These are phyloP conservation scores for Manis pentadactyla DNA, from an alignment of 2,797 vertebrate genomes.

Conservation along the genomic window DNA sequence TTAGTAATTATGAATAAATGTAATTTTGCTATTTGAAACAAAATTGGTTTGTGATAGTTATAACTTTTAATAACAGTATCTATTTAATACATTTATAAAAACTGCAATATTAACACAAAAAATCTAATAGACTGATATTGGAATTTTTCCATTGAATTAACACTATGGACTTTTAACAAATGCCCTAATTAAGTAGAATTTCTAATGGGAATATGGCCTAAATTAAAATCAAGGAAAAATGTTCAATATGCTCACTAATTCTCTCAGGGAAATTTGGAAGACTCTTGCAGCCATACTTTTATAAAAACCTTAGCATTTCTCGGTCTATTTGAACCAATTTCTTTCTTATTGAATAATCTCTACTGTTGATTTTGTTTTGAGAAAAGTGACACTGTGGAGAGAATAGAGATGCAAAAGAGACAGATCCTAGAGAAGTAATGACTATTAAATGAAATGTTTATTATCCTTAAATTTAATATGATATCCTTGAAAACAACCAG, in stretches of 20 bases:
- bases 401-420: neutral
- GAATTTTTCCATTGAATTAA: slow-evolving; percentile 74
- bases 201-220: slow-evolving; percentile 70
- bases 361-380: slow-evolving; percentile 6
- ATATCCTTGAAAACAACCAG: neutral
- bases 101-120: slow-evolving; percentile 62
- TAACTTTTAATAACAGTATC: slow-evolving; percentile 64
- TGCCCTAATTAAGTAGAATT: slow-evolving; percentile 75
- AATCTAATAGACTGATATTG: slow-evolving; percentile 59
- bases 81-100: slow-evolving; percentile 57
- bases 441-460: neutral
- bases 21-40: slow-evolving; percentile 48
- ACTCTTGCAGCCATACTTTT: neutral
- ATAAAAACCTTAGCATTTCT: neutral
- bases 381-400: neutral
- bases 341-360: neutral
- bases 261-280: slow-evolving; percentile 33
- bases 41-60: slow-evolving; percentile 25
- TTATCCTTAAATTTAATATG: slow-evolving; percentile 16
- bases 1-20: slow-evolving; percentile 37
- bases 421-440: neutral
- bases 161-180: slow-evolving; percentile 75
- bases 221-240: slow-evolving; percentile 77
- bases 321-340: neutral
- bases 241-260: neutral